These are phyloP conservation scores for Myzus persicae DNA, from an alignment of 1,140 invertebrate species.

Conservation along the genomic window DNA sequence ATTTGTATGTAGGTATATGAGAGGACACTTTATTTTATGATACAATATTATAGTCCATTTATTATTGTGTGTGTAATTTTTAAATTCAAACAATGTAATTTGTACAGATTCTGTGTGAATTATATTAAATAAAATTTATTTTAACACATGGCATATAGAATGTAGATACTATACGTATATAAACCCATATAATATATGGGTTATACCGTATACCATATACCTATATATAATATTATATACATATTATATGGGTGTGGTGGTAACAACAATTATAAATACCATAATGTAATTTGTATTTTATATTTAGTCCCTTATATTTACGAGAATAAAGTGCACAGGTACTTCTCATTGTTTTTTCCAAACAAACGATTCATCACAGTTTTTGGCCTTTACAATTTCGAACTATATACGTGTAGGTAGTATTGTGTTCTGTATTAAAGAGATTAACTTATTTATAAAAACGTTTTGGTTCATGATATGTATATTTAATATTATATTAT, in stretches of 20 bases:
- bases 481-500: not conserved
- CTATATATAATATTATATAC: too few relatives aligned
- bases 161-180: too few relatives aligned
- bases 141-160: not conserved
- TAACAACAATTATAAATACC: not conserved
- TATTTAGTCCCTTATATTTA: not conserved
- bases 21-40: not conserved
- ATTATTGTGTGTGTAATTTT: not conserved
- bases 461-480: not conserved
- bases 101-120: not conserved
- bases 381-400: not conserved
- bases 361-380: conserved; percentile 1
- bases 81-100: not conserved
- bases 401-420: not conserved
- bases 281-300: conserved; percentile 20
- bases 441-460: not conserved
- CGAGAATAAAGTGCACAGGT: not conserved
- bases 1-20: not conserved
- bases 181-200: too few relatives aligned
- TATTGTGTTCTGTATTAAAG: not conserved
- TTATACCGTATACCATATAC: too few relatives aligned
- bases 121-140: not conserved
- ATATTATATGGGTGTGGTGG: not conserved
- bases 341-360: conserved; percentile 1
- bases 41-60: not conserved